phyloP scores from a whole-genome alignment of 2,113 vertebrate genomes.

The Aldabrachelys gigantea region DNA sequence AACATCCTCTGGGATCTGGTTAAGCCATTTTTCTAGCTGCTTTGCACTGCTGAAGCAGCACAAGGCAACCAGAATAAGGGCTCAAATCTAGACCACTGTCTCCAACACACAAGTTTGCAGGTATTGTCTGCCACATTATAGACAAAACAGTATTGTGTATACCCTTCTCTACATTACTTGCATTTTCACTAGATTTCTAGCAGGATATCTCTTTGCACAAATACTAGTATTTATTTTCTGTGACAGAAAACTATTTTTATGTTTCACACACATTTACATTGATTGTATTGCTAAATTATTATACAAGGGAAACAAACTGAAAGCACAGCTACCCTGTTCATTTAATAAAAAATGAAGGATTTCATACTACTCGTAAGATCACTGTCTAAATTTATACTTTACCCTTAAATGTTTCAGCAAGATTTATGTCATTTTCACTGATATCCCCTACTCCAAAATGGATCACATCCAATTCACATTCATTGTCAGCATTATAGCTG shows the following conservation, averaged over 20 bases:
- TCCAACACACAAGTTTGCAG: not conserved
- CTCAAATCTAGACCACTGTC: not conserved
- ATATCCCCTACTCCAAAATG: slow-evolving; percentile 93
- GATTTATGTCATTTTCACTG: slow-evolving; percentile 89
- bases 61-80: not conserved
- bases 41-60: not conserved
- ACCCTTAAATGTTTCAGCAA: slow-evolving; percentile 92
- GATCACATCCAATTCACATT: slow-evolving; percentile 89
- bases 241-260: not conserved
- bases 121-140: not conserved
- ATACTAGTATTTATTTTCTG: not conserved
- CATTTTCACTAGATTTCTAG: not conserved
- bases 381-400: slow-evolving; percentile 11
- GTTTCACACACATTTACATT: accelerated
- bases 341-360: not conserved
- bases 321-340: not conserved
- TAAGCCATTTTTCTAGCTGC: not conserved
- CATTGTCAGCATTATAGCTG: slow-evolving; percentile 86
- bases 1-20: not conserved
- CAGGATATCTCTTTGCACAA: accelerated
- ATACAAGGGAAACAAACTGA: not conserved
- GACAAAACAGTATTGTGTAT: not conserved
- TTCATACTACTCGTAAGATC: not conserved
- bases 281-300: not conserved
- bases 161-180: not conserved